A percentile compares a stretch with the other conserved stretches of the same genome.
Conservation (phyloP, 1,140 invertebrate species). For the Drosophila bipectinata region DNA sequence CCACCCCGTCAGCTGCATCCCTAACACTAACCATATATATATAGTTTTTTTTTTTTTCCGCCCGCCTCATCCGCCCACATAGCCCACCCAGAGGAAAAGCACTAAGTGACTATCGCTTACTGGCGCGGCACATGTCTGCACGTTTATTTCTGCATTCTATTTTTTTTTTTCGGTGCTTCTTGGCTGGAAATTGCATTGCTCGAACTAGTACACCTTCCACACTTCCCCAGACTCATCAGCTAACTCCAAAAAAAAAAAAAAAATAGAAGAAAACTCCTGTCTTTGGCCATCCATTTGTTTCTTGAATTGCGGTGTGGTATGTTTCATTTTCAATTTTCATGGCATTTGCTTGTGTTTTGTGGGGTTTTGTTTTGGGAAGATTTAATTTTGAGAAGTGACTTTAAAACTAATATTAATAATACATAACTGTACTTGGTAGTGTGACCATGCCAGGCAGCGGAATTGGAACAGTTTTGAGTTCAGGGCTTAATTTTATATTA, state of each 20-base stretch:
- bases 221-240: slow-evolving; percentile 38
- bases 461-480: no score
- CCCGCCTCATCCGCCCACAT: neutral
- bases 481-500: no score
- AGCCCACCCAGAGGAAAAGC: slow-evolving; percentile 12
- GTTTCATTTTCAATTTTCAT: slow-evolving; percentile 79
- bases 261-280: neutral
- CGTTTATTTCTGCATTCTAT: slow-evolving; percentile 36
- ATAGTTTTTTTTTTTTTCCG: neutral
- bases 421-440: no score
- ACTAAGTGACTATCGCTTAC: slow-evolving; percentile 73
- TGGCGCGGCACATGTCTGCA: slow-evolving; percentile 69
- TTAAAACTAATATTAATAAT: no score
- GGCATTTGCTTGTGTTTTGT: slow-evolving; percentile 54
- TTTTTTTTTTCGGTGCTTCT: slow-evolving; percentile 19
- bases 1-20: slow-evolving; percentile 6
- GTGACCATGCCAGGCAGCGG: no score
- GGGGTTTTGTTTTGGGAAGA: neutral
- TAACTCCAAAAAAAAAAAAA: neutral
- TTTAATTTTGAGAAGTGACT: neutral
- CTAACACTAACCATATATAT: neutral
- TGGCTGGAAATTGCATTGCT: slow-evolving; percentile 58
- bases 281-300: slow-evolving; percentile 59
- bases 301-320: slow-evolving; percentile 66
- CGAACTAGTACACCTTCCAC: slow-evolving; percentile 8